phyloP scores from a whole-genome alignment of 2,797 vertebrate species.

The Odontamblyopus rebecca region DNA sequence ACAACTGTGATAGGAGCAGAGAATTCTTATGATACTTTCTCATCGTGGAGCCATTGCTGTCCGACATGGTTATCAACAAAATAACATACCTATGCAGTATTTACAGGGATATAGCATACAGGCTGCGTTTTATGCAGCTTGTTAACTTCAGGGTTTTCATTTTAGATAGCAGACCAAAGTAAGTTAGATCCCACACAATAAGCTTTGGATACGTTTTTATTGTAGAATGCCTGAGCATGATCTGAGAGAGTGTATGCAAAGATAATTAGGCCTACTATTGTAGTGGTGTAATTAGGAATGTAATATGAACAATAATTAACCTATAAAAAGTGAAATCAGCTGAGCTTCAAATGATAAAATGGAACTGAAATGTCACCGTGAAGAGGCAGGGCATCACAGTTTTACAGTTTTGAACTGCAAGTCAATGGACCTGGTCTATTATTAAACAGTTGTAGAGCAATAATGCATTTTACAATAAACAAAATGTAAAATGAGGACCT shows the following conservation, averaged over 20 bases:
- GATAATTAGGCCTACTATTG: not conserved
- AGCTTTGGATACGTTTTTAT: not conserved
- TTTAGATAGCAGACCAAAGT: not conserved
- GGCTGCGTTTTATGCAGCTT: not conserved
- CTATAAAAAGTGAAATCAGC: too few relatives aligned
- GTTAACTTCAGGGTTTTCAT: not conserved
- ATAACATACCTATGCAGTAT: not conserved
- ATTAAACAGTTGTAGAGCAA: too few relatives aligned
- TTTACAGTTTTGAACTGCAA: too few relatives aligned
- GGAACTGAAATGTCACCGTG: too few relatives aligned
- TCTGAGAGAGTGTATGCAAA: not conserved
- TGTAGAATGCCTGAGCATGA: not conserved
- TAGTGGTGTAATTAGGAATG: not conserved
- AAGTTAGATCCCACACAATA: not conserved
- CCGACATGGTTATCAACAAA: slow-evolving; percentile 34
- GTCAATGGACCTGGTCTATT: too few relatives aligned
- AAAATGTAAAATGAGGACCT: too few relatives aligned
- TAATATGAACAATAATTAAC: not conserved
- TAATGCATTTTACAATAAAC: too few relatives aligned
- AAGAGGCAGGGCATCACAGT: too few relatives aligned
- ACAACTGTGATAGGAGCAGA: slow-evolving; percentile 58
- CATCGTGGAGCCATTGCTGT: slow-evolving; percentile 62
- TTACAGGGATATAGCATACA: not conserved
- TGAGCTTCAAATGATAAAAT: too few relatives aligned
- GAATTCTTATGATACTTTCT: slow-evolving; percentile 64